These are phyloP conservation scores for Prorops nasuta DNA, from an alignment of 1,140 invertebrate species.

Conservation along the genomic window DNA sequence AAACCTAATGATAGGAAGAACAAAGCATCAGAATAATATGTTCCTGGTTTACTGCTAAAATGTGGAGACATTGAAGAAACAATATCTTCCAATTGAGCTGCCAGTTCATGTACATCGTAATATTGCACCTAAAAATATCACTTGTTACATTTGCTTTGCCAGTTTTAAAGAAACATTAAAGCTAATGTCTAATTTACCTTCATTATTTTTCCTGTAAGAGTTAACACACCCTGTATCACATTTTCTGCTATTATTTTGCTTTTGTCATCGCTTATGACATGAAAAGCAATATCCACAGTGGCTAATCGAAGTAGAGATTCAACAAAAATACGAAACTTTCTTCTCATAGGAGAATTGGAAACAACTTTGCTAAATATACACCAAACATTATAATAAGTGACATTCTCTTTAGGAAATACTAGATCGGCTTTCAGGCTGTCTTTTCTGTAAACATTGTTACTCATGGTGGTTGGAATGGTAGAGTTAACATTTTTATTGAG, in stretches of 20 bases:
- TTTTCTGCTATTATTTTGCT: constrained; percentile 65
- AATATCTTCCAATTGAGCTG: constrained; percentile 63
- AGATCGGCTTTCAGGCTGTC: background rate
- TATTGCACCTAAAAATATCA: constrained; percentile 56
- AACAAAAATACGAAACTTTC: constrained; percentile 62
- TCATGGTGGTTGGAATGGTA: constrained; percentile 27
- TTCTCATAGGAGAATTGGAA: constrained; percentile 59
- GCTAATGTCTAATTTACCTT: constrained; percentile 42
- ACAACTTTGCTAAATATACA: constrained; percentile 64
- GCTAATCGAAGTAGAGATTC: constrained; percentile 59
- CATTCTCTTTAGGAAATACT: background rate
- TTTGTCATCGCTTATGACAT: constrained; percentile 68
- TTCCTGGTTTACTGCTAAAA: constrained; percentile 75
- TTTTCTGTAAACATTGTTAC: background rate
- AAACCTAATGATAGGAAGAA: constrained; percentile 80
- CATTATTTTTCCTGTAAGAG: constrained; percentile 47
- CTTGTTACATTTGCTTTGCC: background rate
- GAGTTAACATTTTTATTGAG: constrained; percentile 12
- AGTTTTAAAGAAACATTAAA: background rate
- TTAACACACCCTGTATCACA: constrained; percentile 55
- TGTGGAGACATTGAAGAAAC: constrained; percentile 69
- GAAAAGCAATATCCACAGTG: constrained; percentile 61
- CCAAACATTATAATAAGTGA: constrained; percentile 55
- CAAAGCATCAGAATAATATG: constrained; percentile 79
- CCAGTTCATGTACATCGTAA: constrained; percentile 66